These are phyloP conservation scores for Zelleria hepariella DNA, from an alignment of 2,888 invertebrate species.

Conservation along the genomic window DNA sequence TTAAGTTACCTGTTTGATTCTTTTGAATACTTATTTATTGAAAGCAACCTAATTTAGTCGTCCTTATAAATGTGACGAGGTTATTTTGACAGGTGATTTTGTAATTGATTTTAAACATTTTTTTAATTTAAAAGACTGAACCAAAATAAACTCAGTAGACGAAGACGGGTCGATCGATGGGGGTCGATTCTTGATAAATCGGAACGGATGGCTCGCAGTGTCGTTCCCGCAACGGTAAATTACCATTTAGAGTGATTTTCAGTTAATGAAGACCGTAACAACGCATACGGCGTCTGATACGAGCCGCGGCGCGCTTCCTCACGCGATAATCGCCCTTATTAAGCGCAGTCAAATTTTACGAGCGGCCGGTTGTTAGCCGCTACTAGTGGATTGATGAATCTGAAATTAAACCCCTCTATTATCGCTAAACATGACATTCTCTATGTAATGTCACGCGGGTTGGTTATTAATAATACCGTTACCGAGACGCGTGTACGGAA, in stretches of 20 bases:
- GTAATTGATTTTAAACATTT: too few relatives aligned
- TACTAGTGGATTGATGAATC: constrained; percentile 56
- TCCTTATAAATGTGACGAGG: too few relatives aligned
- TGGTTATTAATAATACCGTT: constrained; percentile 35
- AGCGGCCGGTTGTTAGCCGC: constrained; percentile 57
- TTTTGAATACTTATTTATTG: too few relatives aligned
- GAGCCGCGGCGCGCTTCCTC: constrained; percentile 42
- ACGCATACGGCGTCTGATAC: constrained; percentile 27
- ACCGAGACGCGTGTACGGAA: constrained; percentile 11
- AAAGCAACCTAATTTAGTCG: too few relatives aligned
- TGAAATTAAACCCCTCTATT: constrained; percentile 49
- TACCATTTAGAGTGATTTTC: constrained; percentile 64
- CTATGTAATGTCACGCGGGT: constrained; percentile 41
- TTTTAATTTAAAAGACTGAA: too few relatives aligned
- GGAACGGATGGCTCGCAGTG: constrained; percentile 24
- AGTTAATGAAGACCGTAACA: constrained; percentile 58
- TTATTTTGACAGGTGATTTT: too few relatives aligned
- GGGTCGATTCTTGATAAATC: constrained; percentile 2
- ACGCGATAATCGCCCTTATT: constrained; percentile 61
- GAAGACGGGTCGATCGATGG: background rate
- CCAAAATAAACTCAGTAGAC: too few relatives aligned
- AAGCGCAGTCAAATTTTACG: constrained; percentile 69
- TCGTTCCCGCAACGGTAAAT: constrained; percentile 38
- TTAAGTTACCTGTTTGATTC: too few relatives aligned
- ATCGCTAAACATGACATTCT: constrained; percentile 41